phyloP scores from a whole-genome alignment of 2,888 invertebrate species.

The Strigamia transsilvanica region DNA sequence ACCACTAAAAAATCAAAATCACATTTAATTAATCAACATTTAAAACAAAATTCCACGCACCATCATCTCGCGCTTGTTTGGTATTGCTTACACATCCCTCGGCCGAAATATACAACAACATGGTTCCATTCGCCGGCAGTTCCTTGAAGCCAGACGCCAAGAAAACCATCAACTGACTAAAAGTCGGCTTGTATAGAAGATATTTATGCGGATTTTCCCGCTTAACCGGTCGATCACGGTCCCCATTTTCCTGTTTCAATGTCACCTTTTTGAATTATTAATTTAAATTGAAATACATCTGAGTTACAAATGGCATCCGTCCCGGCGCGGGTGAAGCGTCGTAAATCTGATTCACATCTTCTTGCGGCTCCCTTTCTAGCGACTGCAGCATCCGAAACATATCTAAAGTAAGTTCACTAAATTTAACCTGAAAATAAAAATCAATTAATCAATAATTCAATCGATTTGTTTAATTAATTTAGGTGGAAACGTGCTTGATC shows the following conservation, averaged over 20 bases:
- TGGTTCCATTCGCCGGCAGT: slow-evolving; percentile 86
- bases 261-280: slow-evolving; percentile 4
- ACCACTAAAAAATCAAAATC: slow-evolving; percentile 53
- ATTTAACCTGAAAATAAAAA: slow-evolving; percentile 76
- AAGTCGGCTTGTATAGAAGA: slow-evolving; percentile 92
- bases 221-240: slow-evolving; percentile 69
- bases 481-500: slow-evolving; percentile 73
- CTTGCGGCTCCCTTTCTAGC: slow-evolving; percentile 88
- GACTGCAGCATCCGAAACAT: slow-evolving; percentile 98
- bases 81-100: slow-evolving; percentile 84
- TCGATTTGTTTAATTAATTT: background rate
- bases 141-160: slow-evolving; percentile 91
- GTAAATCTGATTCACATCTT: slow-evolving; percentile 77
- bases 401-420: slow-evolving; percentile 95
- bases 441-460: slow-evolving; percentile 31
- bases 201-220: slow-evolving; percentile 96
- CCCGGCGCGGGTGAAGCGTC: slow-evolving; percentile 77
- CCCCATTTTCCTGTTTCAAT: slow-evolving; percentile 73
- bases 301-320: slow-evolving; percentile 71
- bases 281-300: background rate
- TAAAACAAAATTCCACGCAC: slow-evolving; percentile 66
- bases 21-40: background rate
- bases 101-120: slow-evolving; percentile 91
- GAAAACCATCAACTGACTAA: slow-evolving; percentile 92
- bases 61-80: slow-evolving; percentile 76